phyloP scores from a whole-genome alignment of 2,888 invertebrate genomes.

The Clepsis dumicolana region DNA sequence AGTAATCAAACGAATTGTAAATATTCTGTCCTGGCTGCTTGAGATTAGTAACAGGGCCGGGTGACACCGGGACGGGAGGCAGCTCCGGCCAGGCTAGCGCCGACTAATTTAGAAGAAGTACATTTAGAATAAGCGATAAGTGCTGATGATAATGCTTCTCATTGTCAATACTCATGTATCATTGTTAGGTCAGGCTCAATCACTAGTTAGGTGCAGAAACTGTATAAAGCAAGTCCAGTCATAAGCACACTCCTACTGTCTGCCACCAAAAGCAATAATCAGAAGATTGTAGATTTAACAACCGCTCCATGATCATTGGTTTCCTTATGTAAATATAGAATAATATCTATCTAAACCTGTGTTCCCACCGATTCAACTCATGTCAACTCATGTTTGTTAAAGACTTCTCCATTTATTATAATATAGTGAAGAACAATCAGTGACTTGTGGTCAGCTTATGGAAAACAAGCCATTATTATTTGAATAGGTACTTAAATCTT shows the following conservation, averaged over 20 bases:
- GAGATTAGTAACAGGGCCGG: constrained; percentile 8
- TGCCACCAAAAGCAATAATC: constrained; percentile 57
- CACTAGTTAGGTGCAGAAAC: constrained; percentile 40
- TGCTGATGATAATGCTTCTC: constrained; percentile 75
- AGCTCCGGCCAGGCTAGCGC: constrained; percentile 43
- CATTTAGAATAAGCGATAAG: constrained; percentile 75
- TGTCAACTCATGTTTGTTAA: constrained; percentile 11
- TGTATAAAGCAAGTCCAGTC: constrained; percentile 29
- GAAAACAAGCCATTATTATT: constrained; percentile 8
- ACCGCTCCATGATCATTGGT: constrained; percentile 35
- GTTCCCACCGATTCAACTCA: constrained; percentile 18
- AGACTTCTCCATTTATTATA: not conserved
- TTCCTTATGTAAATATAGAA: constrained; percentile 72
- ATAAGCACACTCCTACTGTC: constrained; percentile 52
- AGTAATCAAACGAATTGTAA: constrained; percentile 28
- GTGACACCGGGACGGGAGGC: constrained; percentile 3
- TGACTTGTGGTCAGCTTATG: not conserved
- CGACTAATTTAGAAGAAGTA: constrained; percentile 61
- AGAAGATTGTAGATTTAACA: constrained; percentile 53
- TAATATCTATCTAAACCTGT: constrained; percentile 47
- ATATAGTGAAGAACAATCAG: constrained; percentile 1
- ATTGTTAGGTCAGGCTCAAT: constrained; percentile 65
- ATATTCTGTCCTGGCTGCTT: constrained; percentile 31
- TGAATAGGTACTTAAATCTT: not conserved
- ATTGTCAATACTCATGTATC: constrained; percentile 82